Conservation (phyloP, 2,797 vertebrate genomes). For the Moxostoma hubbsi region DNA sequence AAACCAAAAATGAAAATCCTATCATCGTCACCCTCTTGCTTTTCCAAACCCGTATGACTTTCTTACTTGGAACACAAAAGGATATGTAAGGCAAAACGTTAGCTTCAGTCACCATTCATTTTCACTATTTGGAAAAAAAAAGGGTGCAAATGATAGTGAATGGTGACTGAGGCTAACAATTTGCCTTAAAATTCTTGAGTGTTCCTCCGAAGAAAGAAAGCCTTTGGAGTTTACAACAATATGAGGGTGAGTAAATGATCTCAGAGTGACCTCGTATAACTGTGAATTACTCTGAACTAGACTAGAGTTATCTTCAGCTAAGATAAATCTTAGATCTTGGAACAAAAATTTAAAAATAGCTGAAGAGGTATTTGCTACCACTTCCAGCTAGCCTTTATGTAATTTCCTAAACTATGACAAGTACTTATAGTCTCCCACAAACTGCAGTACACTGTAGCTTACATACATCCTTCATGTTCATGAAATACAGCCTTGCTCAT, state of each 20-base stretch:
- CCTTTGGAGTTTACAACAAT: too few species aligned
- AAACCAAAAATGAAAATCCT: too few species aligned
- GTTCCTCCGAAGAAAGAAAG: too few species aligned
- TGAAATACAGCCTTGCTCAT: constrained; percentile 44
- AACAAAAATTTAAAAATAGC: neutral
- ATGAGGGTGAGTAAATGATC: neutral
- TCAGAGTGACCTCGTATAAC: neutral
- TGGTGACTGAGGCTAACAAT: too few species aligned
- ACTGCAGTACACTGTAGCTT: constrained; percentile 33
- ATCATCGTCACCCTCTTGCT: too few species aligned
- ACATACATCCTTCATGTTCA: constrained; percentile 38
- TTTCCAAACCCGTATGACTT: too few species aligned
- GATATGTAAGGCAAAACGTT: too few species aligned
- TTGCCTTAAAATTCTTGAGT: too few species aligned
- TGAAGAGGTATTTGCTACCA: constrained; percentile 5
- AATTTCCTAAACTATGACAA: constrained; percentile 28
- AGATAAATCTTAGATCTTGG: neutral
- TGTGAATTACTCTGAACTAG: neutral
- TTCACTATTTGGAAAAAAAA: too few species aligned
- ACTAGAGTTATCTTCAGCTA: neutral
- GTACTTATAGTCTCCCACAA: constrained; percentile 25
- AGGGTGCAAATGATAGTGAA: too few species aligned
- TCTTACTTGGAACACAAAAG: too few species aligned
- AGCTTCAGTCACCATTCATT: too few species aligned
- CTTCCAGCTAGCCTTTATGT: neutral